phyloP scores from a whole-genome alignment of 2,797 vertebrate species.

The Vireo griseus region DNA sequence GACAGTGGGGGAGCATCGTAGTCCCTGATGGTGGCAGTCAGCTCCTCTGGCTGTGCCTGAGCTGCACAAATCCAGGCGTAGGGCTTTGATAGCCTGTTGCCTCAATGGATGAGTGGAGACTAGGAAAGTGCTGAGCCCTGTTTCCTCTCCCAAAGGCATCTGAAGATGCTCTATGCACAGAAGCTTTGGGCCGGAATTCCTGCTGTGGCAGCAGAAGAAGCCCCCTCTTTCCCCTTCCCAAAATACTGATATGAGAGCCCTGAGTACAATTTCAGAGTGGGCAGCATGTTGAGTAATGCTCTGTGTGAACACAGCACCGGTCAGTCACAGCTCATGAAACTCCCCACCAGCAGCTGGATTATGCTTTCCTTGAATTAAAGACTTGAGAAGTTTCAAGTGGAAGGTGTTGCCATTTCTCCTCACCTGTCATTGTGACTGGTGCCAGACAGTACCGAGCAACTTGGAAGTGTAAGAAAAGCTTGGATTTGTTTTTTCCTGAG shows the following conservation, averaged over 20 bases:
- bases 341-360: background rate
- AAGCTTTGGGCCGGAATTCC: background rate
- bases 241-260: background rate
- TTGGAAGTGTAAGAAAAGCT: background rate
- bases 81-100: background rate
- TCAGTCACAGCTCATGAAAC: background rate
- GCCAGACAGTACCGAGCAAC: fast-evolving
- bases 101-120: fast-evolving
- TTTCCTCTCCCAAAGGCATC: background rate
- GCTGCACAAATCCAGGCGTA: background rate
- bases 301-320: background rate
- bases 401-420: conserved; percentile 4
- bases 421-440: background rate
- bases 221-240: background rate
- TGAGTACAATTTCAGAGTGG: background rate
- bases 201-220: background rate
- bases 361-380: background rate
- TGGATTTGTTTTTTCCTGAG: background rate
- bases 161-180: background rate
- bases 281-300: background rate
- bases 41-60: background rate
- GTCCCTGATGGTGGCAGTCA: background rate
- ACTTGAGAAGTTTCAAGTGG: background rate
- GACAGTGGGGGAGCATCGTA: background rate
- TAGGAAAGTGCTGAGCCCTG: background rate